These are phyloP conservation scores for Erannis defoliaria DNA, from an alignment of 2,888 invertebrate genomes.

Conservation along the genomic window DNA sequence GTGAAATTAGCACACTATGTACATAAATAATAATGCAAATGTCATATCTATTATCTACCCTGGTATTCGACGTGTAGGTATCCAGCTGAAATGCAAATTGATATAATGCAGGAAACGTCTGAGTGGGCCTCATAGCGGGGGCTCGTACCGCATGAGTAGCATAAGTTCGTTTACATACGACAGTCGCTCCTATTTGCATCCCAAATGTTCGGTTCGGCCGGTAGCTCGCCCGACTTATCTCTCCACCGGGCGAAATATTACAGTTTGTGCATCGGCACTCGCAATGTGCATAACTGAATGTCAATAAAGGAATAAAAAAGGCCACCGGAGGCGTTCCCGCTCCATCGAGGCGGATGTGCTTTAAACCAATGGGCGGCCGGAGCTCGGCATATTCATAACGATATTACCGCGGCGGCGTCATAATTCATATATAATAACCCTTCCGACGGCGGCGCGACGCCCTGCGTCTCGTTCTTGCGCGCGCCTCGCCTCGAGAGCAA, in stretches of 20 bases:
- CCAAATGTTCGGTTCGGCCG: constrained; percentile 80
- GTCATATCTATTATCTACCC: constrained; percentile 51
- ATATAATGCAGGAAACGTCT: constrained; percentile 87
- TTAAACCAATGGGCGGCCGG: constrained; percentile 83
- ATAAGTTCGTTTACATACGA: constrained; percentile 86
- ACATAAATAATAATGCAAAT: constrained; percentile 49
- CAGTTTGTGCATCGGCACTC: constrained; percentile 84
- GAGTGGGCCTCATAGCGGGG: constrained; percentile 84
- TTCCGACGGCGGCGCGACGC: constrained; percentile 76
- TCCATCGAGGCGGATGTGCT: constrained; percentile 81
- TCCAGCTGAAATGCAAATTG: constrained; percentile 84
- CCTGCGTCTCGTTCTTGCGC: constrained; percentile 76
- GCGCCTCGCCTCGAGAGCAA: constrained; percentile 58
- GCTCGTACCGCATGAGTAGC: constrained; percentile 82
- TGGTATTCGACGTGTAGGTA: constrained; percentile 47
- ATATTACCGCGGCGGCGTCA: constrained; percentile 86
- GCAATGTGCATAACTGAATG: constrained; percentile 85
- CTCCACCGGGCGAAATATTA: constrained; percentile 82
- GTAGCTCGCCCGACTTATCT: constrained; percentile 78
- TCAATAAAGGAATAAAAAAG: constrained; percentile 85
- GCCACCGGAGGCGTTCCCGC: constrained; percentile 83
- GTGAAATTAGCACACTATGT: constrained; percentile 45
- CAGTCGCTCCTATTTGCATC: constrained; percentile 84
- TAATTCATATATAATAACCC: constrained; percentile 87
- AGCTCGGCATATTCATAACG: constrained; percentile 86